Base-by-base conservation (phyloP, 2,113 vertebrate genomes). In the Plectropomus leopardus region DNA sequence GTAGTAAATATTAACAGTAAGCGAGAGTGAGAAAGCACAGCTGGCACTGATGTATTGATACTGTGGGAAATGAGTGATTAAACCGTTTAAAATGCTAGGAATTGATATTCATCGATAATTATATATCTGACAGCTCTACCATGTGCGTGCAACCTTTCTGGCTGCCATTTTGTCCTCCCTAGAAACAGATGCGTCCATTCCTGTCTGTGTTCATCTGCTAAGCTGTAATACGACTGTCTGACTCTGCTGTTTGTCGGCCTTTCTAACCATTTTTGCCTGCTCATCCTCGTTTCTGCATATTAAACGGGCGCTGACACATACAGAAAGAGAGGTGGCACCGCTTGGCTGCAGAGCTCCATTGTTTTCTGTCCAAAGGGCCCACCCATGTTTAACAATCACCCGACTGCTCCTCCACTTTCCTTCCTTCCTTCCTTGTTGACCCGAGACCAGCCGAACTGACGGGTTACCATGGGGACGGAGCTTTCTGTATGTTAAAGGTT, bases 361-460 rank as follows among this genome's bases (percentile, higher is more conserved):
- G 88, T 91, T 80, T 89, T 82, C 79, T 64, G 59, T 72, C 47
- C 63, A 17, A 19, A 73, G 69, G 77, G 30, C 48, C 65, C 90
- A 70, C 90, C 91, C 88, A 61, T 72, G 48, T 67, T 71, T 19
- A 89, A 92, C 91, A 91, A 92, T 91, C 36, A n/a, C 34, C 51
- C 6, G 6, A 67, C 73, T 47, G 78, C 57, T 82, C 67, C 82
- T 78, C 51, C 48, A 68, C 89, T 86, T 86, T 78, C 88, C 83
- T 90, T 89, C 87, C 90, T 84, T 84, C 82, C 87, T 90, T 82
- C 82, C 83, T 73, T 7, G 1, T 24, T 72, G 48, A 87, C 76
- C 80, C 70, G 42, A 19, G 28, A 63, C 26, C 14, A 26, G 47
- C 57, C 36, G 3, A 72, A 23, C 17, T 26, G 69, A 59, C 5